Conservation (phyloP, 1,140 invertebrate genomes). For the Drosophila ananassae region DNA sequence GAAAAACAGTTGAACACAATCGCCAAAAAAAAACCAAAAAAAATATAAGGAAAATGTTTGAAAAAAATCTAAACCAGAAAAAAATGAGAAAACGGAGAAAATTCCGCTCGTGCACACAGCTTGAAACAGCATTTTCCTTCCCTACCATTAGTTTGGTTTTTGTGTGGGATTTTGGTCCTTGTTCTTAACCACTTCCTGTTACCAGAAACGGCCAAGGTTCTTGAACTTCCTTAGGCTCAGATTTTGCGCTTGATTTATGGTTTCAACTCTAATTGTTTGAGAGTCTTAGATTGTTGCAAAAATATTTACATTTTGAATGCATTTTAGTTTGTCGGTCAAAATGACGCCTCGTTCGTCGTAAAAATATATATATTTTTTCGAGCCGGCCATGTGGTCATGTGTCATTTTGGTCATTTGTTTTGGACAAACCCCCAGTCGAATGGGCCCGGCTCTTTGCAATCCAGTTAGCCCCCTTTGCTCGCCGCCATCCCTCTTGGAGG, state of each 20-base stretch:
- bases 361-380: slow-evolving; percentile 36
- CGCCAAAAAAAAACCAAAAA: slow-evolving; percentile 9
- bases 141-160: slow-evolving; percentile 71
- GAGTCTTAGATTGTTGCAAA: background rate
- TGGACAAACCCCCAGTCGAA: slow-evolving; percentile 62
- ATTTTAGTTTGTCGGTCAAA: slow-evolving; percentile 18
- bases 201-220: slow-evolving; percentile 8
- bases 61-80: slow-evolving; percentile 20
- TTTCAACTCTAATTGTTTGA: slow-evolving; percentile 22
- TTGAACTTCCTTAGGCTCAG: slow-evolving; percentile 12
- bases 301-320: background rate
- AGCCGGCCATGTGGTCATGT: slow-evolving; percentile 54
- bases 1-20: slow-evolving; percentile 43
- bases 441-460: slow-evolving; percentile 25
- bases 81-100: slow-evolving; percentile 50
- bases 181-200: slow-evolving; percentile 61
- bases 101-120: slow-evolving; percentile 79
- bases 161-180: slow-evolving; percentile 37
- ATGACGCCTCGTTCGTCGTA: slow-evolving; percentile 47
- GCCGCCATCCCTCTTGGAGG: background rate
- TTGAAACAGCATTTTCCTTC: slow-evolving; percentile 79
- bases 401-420: slow-evolving; percentile 82
- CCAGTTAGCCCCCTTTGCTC: slow-evolving; percentile 6
- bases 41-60: slow-evolving; percentile 18
- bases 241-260: slow-evolving; percentile 69